These are phyloP conservation scores for Trichogramma evanescens DNA, from an alignment of 2,888 invertebrate genomes.

Conservation along the genomic window DNA sequence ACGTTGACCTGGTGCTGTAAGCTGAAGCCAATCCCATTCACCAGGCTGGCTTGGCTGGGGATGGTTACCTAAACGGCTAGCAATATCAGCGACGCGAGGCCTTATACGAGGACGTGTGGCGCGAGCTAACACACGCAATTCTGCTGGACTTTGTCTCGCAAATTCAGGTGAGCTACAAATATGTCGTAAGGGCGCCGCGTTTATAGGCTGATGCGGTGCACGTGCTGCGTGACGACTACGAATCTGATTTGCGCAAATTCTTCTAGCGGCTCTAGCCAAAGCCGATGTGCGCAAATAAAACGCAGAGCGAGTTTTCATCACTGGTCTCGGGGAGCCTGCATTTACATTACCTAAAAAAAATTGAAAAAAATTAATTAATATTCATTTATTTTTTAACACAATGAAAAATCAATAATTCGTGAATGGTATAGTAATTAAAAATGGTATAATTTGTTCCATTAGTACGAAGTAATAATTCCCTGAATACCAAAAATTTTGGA, in stretches of 20 bases:
- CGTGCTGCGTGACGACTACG: slow-evolving; percentile 82
- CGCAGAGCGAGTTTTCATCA: slow-evolving; percentile 95
- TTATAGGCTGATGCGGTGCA: slow-evolving; percentile 63
- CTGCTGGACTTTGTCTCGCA: slow-evolving; percentile 37
- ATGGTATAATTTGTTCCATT: no score
- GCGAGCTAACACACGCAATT: slow-evolving; percentile 39
- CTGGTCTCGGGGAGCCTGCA: slow-evolving; percentile 69
- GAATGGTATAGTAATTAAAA: no score
- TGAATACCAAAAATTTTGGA: no score
- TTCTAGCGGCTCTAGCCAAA: slow-evolving; percentile 80
- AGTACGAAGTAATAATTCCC: no score
- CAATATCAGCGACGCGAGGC: slow-evolving; percentile 54
- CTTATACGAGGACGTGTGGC: slow-evolving; percentile 40
- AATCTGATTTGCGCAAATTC: slow-evolving; percentile 75
- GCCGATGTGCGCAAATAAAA: slow-evolving; percentile 91
- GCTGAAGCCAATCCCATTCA: slow-evolving; percentile 63
- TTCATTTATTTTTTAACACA: no score
- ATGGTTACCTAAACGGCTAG: slow-evolving; percentile 62
- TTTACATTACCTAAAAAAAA: slow-evolving; percentile 29
- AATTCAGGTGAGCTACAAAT: slow-evolving; percentile 44
- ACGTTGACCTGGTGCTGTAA: slow-evolving; percentile 68
- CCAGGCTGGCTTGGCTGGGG: slow-evolving; percentile 46
- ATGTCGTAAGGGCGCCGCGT: slow-evolving; percentile 42
- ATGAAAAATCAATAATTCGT: no score
- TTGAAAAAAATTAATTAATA: no score